A percentile compares a stretch with the other conserved stretches of the same genome.
Conservation (phyloP, 2,888 invertebrate species). For the Lithophane socia region DNA sequence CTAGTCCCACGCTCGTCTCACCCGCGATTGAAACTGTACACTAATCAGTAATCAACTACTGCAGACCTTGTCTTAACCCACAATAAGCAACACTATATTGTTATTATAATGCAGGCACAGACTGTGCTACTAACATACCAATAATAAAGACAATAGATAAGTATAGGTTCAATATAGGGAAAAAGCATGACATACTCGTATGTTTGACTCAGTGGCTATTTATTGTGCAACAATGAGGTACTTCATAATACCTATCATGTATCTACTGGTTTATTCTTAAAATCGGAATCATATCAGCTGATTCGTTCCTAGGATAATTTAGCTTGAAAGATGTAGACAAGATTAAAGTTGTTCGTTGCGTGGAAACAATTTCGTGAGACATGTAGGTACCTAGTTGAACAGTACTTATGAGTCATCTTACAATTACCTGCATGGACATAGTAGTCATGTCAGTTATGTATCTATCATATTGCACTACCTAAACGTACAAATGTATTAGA, state of each 20-base stretch:
- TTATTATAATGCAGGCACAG: conserved; percentile 54
- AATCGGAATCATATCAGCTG: background rate
- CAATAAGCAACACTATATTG: conserved; percentile 51
- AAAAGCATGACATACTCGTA: conserved; percentile 25
- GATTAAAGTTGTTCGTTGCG: background rate
- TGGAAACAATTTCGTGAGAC: conserved; percentile 3
- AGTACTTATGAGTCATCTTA: conserved; percentile 17
- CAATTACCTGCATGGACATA: background rate
- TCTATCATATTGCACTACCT: background rate
- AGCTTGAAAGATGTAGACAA: conserved; percentile 6
- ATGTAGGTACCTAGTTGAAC: background rate
- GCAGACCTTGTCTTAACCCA: conserved; percentile 70
- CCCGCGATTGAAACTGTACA: conserved; percentile 74
- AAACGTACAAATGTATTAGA: conserved; percentile 3
- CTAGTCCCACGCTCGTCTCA: conserved; percentile 81
- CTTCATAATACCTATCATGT: background rate
- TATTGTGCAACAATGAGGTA: conserved; percentile 24
- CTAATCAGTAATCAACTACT: conserved; percentile 71
- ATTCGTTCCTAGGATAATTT: background rate
- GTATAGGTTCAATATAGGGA: conserved; percentile 8
- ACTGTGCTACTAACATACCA: background rate
- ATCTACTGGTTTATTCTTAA: background rate
- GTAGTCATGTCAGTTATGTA: background rate
- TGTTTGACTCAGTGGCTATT: conserved; percentile 12
- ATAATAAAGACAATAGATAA: conserved; percentile 29